Base-by-base conservation (phyloP, 2,113 vertebrate genomes). In the Tragelaphus scriptus region DNA sequence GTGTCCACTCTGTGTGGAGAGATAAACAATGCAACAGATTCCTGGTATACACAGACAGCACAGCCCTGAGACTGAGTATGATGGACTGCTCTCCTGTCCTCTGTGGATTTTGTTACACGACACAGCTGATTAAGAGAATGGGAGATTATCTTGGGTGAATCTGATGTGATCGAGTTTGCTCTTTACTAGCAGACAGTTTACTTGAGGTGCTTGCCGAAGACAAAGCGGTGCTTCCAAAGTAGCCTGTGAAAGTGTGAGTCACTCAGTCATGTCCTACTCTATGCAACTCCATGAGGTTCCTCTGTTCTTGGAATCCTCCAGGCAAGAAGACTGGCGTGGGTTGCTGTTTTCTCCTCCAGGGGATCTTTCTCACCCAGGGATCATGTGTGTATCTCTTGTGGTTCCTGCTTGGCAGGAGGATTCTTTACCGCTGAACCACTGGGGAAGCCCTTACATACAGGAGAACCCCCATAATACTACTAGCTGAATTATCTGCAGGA, bases 31-130 rank as follows among this genome's bases (percentile, higher is more conserved):
- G 17, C 23, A 75, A 88, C 19, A 51, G 77, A 53, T 47, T 59
- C 3, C 16, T 55, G 21, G 0, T 32, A 3, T 23, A 55, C 36
- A 40, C 8, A 1, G 11, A 47, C 8, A 14, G 15, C 16, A 32
- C 47, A 55, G 58, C 25, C 21, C 14, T 26, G 3, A 17, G 44
- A 51, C 19, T n/a, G 28, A 13, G 30, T 44, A 16, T 87, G 40
- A n/a, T 49, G n/a, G 30, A 17, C 36, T 95, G 59, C 36, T 56
- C 53, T 32, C 4, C 32, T 32, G 0, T 63, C 3, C 13, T 92
- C 14, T 56, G 32, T 56, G 44, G 10, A 40, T 84, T 86, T 53
- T 79, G 16, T 32, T 36, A 28, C 58, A 32, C 1, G 0, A 16
- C 3, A 10, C 40, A 77, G 36, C 21, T 84, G 7, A 40, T 87